phyloP scores from a whole-genome alignment of 2,113 vertebrate genomes.

The Pteronura brasiliensis region DNA sequence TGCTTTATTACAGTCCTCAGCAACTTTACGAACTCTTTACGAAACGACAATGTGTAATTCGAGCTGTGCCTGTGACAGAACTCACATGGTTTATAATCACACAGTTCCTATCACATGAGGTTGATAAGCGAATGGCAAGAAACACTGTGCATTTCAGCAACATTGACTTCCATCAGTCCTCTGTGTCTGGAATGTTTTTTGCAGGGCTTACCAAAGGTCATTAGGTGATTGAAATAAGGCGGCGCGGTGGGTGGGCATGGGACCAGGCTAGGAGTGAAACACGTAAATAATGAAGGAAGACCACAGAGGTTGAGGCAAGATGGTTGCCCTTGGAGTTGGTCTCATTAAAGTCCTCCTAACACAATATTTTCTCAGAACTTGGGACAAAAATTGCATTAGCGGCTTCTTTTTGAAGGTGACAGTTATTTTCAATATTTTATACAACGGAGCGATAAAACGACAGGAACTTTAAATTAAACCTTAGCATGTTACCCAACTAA shows the following conservation, averaged over 20 bases:
- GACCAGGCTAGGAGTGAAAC: background rate
- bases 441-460: constrained; percentile 54
- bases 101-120: background rate
- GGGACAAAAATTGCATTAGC: constrained; percentile 49
- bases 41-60: background rate
- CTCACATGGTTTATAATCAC: background rate
- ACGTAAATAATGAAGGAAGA: background rate
- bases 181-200: background rate
- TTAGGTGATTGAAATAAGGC: background rate
- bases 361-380: constrained; percentile 36
- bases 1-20: background rate
- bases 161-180: background rate
- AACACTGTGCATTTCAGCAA: background rate
- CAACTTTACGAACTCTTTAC: constrained; percentile 34
- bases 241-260: background rate
- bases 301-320: accelerated
- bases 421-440: constrained; percentile 72
- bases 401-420: constrained; percentile 52
- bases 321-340: background rate
- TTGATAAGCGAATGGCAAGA: background rate
- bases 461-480: constrained; percentile 73
- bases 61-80: background rate
- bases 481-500: constrained; percentile 30
- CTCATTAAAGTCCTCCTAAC: background rate
- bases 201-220: background rate